Conservation (phyloP, 2,888 invertebrate genomes). For the Eupithecia abbreviata region DNA sequence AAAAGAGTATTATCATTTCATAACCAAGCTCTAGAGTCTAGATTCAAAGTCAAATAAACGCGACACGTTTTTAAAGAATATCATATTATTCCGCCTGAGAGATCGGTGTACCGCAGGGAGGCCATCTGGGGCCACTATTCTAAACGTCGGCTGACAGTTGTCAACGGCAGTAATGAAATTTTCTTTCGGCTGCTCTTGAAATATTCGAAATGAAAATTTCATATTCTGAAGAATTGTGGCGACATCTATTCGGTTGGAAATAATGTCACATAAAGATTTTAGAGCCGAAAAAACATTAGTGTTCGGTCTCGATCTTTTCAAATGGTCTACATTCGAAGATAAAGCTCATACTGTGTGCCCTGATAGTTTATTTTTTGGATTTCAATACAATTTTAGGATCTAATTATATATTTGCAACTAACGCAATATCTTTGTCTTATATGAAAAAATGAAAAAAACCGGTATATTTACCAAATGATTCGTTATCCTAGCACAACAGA, state of each 20-base stretch:
- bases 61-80: conserved; percentile 25
- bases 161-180: conserved; percentile 38
- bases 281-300: background rate
- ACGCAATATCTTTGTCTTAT: background rate
- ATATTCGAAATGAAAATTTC: conserved; percentile 22
- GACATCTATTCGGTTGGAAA: conserved; percentile 8
- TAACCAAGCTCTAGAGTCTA: background rate
- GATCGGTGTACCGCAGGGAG: conserved; percentile 34
- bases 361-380: background rate
- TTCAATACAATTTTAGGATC: background rate
- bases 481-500: background rate
- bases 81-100: conserved; percentile 33
- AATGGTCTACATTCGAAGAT: background rate
- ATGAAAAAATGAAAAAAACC: background rate
- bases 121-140: conserved; percentile 37
- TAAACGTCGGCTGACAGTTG: conserved; percentile 34
- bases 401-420: no score
- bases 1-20: background rate
- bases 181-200: conserved; percentile 30
- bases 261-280: background rate
- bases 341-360: background rate
- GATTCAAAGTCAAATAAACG: conserved; percentile 16
- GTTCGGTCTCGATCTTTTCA: background rate
- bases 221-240: conserved; percentile 18
- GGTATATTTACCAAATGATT: background rate